Conservation (phyloP, 2,797 vertebrate species). For the Myiotriccus ornatus region DNA sequence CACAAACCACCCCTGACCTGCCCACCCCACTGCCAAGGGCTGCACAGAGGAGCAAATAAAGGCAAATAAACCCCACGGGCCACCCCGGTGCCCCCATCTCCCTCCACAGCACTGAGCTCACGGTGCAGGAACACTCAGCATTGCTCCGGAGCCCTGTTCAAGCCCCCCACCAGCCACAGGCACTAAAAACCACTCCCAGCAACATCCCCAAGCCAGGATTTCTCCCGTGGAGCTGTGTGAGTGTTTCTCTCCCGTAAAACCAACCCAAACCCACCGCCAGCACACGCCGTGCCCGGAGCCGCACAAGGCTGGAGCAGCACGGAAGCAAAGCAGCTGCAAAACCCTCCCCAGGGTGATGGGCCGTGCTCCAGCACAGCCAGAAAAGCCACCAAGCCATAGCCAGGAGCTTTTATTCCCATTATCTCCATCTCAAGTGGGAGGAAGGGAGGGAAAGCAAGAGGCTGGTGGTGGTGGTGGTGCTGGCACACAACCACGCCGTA, state of each 20-base stretch:
- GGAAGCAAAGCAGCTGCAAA: background rate
- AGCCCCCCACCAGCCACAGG: background rate
- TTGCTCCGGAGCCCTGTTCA: background rate
- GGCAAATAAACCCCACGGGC: background rate
- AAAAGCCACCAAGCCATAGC: background rate
- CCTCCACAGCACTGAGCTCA: accelerated
- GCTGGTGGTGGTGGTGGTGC: background rate
- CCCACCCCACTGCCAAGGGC: background rate
- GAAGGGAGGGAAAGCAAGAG: background rate
- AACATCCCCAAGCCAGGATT: background rate
- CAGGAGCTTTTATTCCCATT: background rate
- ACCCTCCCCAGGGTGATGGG: background rate
- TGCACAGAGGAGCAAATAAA: background rate
- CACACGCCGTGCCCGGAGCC: no score
- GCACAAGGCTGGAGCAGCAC: background rate
- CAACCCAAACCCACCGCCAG: background rate
- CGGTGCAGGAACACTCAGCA: background rate
- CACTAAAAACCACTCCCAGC: no score
- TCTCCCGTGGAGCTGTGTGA: background rate
- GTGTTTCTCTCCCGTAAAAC: background rate
- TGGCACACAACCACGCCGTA: accelerated
- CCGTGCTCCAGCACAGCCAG: background rate
- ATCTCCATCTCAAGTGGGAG: background rate
- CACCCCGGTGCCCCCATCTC: background rate
- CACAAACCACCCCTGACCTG: background rate